Conservation (phyloP, 1,140 invertebrate species). For the Agrilus planipennis region DNA sequence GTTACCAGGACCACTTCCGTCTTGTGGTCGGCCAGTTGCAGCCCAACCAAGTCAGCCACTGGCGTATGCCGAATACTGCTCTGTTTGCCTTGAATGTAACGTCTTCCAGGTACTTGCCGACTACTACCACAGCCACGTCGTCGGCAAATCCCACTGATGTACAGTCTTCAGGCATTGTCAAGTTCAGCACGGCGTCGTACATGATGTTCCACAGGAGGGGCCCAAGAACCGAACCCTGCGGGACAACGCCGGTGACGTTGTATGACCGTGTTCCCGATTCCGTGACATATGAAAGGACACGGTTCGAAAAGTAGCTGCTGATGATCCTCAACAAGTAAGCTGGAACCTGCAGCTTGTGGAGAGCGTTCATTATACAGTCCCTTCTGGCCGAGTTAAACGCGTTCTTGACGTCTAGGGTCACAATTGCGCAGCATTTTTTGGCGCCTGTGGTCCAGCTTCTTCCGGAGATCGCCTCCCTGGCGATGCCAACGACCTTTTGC, state of each 20-base stretch:
- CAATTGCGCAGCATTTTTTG: conserved; percentile 7
- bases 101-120: no score
- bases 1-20: no score
- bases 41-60: no score
- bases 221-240: conserved; percentile 9
- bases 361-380: conserved; percentile 3
- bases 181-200: conserved; percentile 1
- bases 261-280: background rate
- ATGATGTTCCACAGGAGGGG: conserved; percentile 9
- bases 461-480: background rate
- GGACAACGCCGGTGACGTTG: background rate
- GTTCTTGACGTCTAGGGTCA: conserved; percentile 14
- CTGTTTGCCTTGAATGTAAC: no score
- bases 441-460: background rate
- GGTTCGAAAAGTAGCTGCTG: background rate
- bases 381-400: conserved; percentile 13
- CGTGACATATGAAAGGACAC: background rate
- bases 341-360: background rate
- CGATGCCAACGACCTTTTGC: background rate
- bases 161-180: background rate
- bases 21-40: no score
- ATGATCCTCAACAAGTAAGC: conserved; percentile 2
- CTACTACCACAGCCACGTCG: conserved; percentile 7
- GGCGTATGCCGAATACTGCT: no score
- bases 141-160: conserved; percentile 4